Evolutionary conservation across 2,797 vertebrate species (phyloP), one percentile per base, ranked within the genome.

Genomic region (Pempheris klunzingeri): DNA sequence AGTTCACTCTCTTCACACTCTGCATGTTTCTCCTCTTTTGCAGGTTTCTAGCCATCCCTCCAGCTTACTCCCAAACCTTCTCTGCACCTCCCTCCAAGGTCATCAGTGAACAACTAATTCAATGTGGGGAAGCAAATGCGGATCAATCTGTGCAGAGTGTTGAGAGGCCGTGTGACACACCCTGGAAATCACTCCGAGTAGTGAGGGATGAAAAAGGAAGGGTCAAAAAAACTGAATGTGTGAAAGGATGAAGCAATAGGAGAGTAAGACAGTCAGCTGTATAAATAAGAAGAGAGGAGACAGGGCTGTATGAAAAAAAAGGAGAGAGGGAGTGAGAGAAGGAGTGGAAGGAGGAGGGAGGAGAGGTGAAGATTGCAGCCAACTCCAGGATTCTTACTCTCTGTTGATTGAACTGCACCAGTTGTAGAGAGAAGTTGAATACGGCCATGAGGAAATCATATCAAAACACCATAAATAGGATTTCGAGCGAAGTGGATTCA

Each of bases 401-500:
- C 38, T 24, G 44, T 46, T 0, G 4, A 53, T 0, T 61, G 34
- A 75, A 71, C 63, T 59, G 75, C 32, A 78, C 28, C 3, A 71
- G 32, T 74, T n/a, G 28, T 2, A 76, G n/a, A 71, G 17, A 60
- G 59, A 80, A 76, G 43, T 63, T 68, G 17, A 80, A 82, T 7
- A 28, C 72, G 43, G 64, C 77, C 78, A 81, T 67, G 79, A 84
- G 80, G 84, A 74, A 85, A 83, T 84, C 64, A 8, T 10, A 88
- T 68, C 64, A 84, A 65, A 63, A 80, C 54, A 5, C 36, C 72
- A 86, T 52, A 67, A 90, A 92, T 68, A 68, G 91, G 90, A 93
- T 92, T 91, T 87, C 53, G 47, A 86, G 58, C 57, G 14, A 85
- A 88, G 82, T 77, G 83, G 87, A 91, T 88, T 75, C 71, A 54